Conservation (phyloP, 2,888 invertebrate genomes). For the Escarpia spicata region DNA sequence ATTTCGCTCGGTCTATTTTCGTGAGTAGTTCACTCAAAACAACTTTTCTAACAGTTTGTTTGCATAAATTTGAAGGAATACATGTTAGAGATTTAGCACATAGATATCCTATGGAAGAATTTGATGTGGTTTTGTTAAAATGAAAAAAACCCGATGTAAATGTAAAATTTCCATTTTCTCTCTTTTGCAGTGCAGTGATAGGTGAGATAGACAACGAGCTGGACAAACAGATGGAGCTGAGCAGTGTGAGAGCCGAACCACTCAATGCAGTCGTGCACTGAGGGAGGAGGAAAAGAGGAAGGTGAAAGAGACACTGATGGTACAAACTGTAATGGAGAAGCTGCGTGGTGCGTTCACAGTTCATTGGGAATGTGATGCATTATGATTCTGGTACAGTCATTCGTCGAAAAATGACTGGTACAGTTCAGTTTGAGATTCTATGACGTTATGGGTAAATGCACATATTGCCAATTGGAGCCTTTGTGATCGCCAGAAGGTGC, state of each 20-base stretch:
- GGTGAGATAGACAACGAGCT: conserved; percentile 72
- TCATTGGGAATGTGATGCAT: not conserved
- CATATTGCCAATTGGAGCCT: not conserved
- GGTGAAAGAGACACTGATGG: not conserved
- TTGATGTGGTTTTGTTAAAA: not conserved
- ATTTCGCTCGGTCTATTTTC: too few relatives aligned
- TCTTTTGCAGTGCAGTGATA: conserved; percentile 70
- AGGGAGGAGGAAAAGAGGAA: conserved; percentile 32
- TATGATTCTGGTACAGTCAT: not conserved
- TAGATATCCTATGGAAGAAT: too few relatives aligned
- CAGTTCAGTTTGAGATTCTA: not conserved
- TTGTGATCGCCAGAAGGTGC: too few relatives aligned
- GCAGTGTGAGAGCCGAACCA: conserved; percentile 70
- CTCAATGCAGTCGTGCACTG: conserved; percentile 65
- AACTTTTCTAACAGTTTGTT: too few relatives aligned
- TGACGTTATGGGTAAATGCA: not conserved
- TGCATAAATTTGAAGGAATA: not conserved
- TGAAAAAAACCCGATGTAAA: not conserved
- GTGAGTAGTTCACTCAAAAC: too few relatives aligned
- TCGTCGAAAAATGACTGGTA: not conserved
- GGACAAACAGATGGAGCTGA: conserved; percentile 69
- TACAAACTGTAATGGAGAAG: not conserved
- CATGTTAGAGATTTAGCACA: not conserved
- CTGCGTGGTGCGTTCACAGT: not conserved
- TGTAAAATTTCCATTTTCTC: conserved; percentile 30